Conservation (phyloP, 2,113 vertebrate species). For the pig (Sus scrofa) region DNA sequence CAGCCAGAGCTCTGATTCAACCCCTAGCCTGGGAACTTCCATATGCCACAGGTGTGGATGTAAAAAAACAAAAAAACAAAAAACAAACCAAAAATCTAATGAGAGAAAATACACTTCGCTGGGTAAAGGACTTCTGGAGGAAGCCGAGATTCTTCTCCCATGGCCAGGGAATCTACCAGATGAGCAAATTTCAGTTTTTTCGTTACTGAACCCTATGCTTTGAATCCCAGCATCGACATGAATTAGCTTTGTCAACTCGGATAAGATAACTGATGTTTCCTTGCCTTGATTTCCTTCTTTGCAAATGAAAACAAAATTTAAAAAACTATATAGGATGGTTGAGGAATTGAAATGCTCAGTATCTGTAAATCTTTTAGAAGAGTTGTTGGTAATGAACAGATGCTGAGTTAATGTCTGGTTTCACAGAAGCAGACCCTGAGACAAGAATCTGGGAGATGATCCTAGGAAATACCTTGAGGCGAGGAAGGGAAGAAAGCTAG, state of each 20-base stretch:
- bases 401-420: neutral
- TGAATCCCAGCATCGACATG: neutral
- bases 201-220: neutral
- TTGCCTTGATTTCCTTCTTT: constrained; percentile 19
- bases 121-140: neutral
- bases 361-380: neutral
- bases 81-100: neutral
- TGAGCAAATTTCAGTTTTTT: constrained; percentile 40
- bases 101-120: constrained; percentile 16
- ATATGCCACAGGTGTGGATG: too few species aligned
- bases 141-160: neutral
- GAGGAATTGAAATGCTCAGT: neutral
- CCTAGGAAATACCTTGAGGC: neutral
- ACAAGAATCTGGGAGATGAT: neutral
- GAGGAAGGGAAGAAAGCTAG: neutral
- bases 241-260: neutral
- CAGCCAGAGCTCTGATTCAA: too few species aligned
- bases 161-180: neutral
- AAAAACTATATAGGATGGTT: neutral
- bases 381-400: neutral
- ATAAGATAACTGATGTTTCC: neutral
- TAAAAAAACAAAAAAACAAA: too few species aligned
- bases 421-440: neutral
- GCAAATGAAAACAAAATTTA: constrained; percentile 1
- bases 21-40: too few species aligned